These are phyloP conservation scores for Oceanodroma leucorhoa DNA, from an alignment of 2,797 vertebrate species.

Conservation along the genomic window DNA sequence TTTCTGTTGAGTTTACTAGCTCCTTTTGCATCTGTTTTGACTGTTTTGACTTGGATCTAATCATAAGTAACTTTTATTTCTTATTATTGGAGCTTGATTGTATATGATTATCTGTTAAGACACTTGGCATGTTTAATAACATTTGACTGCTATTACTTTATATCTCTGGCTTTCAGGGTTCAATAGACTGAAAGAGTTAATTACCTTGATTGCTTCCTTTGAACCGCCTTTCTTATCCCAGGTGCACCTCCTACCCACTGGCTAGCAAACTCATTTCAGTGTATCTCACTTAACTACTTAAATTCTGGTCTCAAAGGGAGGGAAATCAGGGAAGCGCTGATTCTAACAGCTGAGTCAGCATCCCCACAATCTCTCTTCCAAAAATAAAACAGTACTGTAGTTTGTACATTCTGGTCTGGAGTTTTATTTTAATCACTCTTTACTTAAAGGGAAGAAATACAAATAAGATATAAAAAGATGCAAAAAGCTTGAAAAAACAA, in stretches of 20 bases:
- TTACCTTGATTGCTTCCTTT: not conserved
- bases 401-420: slow-evolving; percentile 36
- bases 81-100: slow-evolving; percentile 39
- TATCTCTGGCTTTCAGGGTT: not conserved
- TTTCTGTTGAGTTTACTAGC: not conserved
- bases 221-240: not conserved
- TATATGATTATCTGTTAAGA: slow-evolving; percentile 27
- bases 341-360: slow-evolving; percentile 60
- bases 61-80: slow-evolving; percentile 25
- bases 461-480: not conserved
- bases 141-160: slow-evolving; percentile 32
- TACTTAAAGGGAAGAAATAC: slow-evolving; percentile 2
- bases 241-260: not conserved
- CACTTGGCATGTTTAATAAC: slow-evolving; percentile 30
- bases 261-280: not conserved
- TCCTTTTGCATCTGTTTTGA: not conserved
- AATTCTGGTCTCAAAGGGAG: slow-evolving; percentile 22
- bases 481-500: not conserved
- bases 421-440: slow-evolving; percentile 56
- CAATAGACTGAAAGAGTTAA: slow-evolving; percentile 21
- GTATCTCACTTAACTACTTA: not conserved
- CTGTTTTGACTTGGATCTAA: slow-evolving; percentile 31
- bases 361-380: slow-evolving; percentile 62
- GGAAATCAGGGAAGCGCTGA: not conserved
- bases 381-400: slow-evolving; percentile 67